Conservation (phyloP, 2,797 vertebrate genomes). For the Avahi laniger region DNA sequence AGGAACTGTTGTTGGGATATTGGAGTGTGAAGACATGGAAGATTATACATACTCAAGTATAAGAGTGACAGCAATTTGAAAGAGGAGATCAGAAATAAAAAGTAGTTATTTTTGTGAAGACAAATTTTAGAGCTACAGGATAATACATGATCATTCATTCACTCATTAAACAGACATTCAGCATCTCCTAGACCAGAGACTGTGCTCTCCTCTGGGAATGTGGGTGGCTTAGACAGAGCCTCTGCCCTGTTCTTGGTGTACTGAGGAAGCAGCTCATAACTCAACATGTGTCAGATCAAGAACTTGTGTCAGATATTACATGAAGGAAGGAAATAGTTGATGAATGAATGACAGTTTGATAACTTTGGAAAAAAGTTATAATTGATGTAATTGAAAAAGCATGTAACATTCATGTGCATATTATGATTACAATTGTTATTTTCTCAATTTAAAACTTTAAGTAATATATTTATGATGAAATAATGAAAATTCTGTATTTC, state of each 20-base stretch:
- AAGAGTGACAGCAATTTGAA: slow-evolving; percentile 3
- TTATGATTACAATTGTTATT: slow-evolving; percentile 1
- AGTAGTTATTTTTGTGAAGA: background rate
- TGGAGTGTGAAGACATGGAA: background rate
- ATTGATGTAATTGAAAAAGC: background rate
- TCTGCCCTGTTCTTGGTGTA: background rate
- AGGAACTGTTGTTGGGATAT: background rate
- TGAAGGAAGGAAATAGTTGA: slow-evolving; percentile 10
- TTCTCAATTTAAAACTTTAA: slow-evolving; percentile 11
- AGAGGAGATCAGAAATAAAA: slow-evolving; percentile 17
- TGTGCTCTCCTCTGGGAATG: background rate
- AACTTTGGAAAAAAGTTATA: background rate
- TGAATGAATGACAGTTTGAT: background rate
- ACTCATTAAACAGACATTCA: background rate
- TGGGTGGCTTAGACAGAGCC: background rate
- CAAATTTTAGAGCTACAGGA: background rate
- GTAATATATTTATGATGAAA: slow-evolving; percentile 18
- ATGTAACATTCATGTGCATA: background rate
- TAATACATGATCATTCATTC: background rate
- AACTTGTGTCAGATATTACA: background rate
- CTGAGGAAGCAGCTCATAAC: background rate
- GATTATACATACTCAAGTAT: background rate
- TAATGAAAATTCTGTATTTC: slow-evolving; percentile 12
- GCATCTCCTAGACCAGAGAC: background rate
- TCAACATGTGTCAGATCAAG: background rate